Evolutionary conservation across 2,888 invertebrate genomes (phyloP).

Genomic region (Thymelicus lineola): DNA sequence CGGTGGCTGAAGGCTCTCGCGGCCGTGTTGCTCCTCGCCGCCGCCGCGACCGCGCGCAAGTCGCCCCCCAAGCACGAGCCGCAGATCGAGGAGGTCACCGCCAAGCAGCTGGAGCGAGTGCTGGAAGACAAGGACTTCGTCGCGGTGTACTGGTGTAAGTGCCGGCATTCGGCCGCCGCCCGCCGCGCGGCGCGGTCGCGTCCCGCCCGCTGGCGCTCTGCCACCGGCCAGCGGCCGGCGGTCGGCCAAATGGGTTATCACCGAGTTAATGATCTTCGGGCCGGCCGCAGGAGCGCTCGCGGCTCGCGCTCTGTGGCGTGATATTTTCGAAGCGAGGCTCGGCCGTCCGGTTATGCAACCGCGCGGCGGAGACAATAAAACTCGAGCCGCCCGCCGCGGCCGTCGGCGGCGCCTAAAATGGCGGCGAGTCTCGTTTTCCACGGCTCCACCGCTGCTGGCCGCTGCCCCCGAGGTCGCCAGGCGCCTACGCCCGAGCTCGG

Average conservation of each 20-base stretch:
- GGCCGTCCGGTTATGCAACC: constrained; percentile 75
- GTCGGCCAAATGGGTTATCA: constrained; percentile 77
- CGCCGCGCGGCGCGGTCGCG: constrained; percentile 54
- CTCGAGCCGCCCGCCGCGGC: constrained; percentile 75
- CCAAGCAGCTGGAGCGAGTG: constrained; percentile 95
- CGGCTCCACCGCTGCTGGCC: constrained; percentile 71
- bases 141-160: constrained; percentile 99
- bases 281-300: constrained; percentile 57
- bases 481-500: constrained; percentile 80
- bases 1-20: constrained; percentile 80
- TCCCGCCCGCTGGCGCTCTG: constrained; percentile 49
- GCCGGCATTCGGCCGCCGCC: constrained; percentile 60
- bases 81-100: constrained; percentile 96
- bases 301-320: constrained; percentile 48
- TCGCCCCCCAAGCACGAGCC: constrained; percentile 85
- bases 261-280: constrained; percentile 77
- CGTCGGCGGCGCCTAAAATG: constrained; percentile 81
- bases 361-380: constrained; percentile 81
- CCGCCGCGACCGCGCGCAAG: constrained; percentile 79
- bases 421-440: constrained; percentile 79
- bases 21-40: constrained; percentile 83
- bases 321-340: constrained; percentile 71
- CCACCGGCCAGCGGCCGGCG: constrained; percentile 63
- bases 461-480: constrained; percentile 76
- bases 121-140: constrained; percentile 97